phyloP scores from a whole-genome alignment of 2,797 vertebrate species.

The Dendrocincla fuliginosa region DNA sequence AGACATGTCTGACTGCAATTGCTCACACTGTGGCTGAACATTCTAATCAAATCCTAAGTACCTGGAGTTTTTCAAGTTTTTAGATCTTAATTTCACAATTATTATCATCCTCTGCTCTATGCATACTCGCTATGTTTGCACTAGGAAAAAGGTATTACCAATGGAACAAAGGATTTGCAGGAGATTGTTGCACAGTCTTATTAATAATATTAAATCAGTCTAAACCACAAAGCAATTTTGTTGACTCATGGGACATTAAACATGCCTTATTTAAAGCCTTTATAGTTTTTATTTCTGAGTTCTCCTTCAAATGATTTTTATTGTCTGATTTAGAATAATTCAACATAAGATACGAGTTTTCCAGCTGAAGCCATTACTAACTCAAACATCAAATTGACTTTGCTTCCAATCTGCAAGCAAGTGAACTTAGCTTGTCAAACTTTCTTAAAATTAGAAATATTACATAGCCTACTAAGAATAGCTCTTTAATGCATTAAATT shows the following conservation, averaged over 20 bases:
- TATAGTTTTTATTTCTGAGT: conserved; percentile 37
- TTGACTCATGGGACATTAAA: conserved; percentile 65
- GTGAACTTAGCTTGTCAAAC: neutral
- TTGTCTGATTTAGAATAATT: conserved; percentile 60
- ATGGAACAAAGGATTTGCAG: conserved; percentile 40
- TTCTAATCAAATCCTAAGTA: neutral
- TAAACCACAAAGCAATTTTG: conserved; percentile 64
- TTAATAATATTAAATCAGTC: conserved; percentile 63
- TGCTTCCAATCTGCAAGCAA: neutral
- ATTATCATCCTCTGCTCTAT: neutral
- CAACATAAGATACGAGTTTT: conserved; percentile 35
- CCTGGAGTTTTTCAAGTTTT: neutral
- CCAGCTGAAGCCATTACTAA: conserved; percentile 15
- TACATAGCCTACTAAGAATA: neutral
- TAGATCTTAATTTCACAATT: conserved; percentile 43
- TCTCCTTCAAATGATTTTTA: conserved; percentile 53
- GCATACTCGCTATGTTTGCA: conserved; percentile 16
- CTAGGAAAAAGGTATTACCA: conserved; percentile 31
- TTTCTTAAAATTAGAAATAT: conserved; percentile 5
- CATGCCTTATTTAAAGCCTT: conserved; percentile 51
- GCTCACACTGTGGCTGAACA: neutral
- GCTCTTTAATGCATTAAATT: neutral
- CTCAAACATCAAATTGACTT: conserved; percentile 43
- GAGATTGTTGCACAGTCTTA: conserved; percentile 34
- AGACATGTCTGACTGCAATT: neutral